Evolutionary conservation across 2,113 vertebrate genomes (phyloP).

Genomic region (Oceanodroma tethys): DNA sequence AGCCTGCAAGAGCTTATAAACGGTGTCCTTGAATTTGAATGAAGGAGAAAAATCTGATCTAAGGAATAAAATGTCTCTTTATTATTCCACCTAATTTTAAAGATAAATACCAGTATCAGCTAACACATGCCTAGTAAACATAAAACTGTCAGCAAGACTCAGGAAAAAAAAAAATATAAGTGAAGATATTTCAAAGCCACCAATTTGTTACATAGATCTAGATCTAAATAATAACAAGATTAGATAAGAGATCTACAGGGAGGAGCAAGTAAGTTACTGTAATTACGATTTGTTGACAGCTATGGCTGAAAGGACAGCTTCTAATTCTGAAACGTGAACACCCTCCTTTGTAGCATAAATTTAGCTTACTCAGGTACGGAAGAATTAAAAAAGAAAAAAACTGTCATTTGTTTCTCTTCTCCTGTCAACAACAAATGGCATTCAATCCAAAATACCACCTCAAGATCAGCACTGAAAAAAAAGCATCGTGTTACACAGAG

Average conservation of each 20-base stretch:
- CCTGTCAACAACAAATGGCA: not conserved
- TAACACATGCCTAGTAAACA: not conserved
- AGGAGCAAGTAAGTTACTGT: not conserved
- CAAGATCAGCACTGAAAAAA: not conserved
- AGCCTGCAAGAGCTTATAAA: not conserved
- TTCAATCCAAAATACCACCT: not conserved
- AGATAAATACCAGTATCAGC: not conserved
- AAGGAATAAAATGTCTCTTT: not conserved
- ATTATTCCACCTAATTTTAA: not conserved
- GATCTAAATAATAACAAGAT: not conserved
- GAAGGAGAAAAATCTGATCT: not conserved
- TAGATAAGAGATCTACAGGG: not conserved
- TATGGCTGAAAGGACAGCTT: not conserved
- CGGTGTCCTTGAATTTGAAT: not conserved
- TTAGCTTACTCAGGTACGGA: not conserved
- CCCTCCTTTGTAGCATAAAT: not conserved
- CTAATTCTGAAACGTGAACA: not conserved
- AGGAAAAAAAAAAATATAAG: not conserved
- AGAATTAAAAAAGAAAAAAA: not conserved
- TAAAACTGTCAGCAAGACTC: not conserved
- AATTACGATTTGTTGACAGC: constrained; percentile 3
- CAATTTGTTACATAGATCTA: not conserved
- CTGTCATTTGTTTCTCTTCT: not conserved
- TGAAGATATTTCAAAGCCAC: not conserved
- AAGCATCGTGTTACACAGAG: not conserved